Percentiles rank a stretch among this genome's conserved stretches.
Evolutionary conservation across 2,797 vertebrate species (phyloP).

Genomic region (Muraenolepis orangiensis): DNA sequence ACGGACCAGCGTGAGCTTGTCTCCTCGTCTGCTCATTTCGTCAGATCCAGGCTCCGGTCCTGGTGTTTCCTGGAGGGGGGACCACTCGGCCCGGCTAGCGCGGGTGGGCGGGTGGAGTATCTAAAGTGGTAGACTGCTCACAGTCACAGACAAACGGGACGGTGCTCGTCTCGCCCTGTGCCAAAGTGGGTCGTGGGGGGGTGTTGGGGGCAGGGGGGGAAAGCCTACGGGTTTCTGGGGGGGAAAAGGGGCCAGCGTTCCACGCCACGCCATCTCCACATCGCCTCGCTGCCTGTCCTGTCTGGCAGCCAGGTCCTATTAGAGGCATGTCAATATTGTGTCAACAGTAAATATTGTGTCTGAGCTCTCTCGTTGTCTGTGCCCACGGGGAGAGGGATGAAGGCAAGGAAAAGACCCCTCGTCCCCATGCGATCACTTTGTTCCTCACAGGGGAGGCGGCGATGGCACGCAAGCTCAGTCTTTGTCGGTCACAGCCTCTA

Average conservation of each 20-base stretch:
- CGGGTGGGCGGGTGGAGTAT: slow-evolving; percentile 49
- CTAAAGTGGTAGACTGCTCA: slow-evolving; percentile 62
- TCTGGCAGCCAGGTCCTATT: slow-evolving; percentile 52
- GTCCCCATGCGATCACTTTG: neutral
- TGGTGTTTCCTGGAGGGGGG: neutral
- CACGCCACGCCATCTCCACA: slow-evolving; percentile 52
- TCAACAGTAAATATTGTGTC: slow-evolving; percentile 55
- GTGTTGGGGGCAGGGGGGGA: neutral
- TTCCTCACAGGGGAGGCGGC: slow-evolving; percentile 8
- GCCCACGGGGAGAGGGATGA: slow-evolving; percentile 41
- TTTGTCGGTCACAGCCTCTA: neutral
- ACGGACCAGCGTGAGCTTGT: no score
- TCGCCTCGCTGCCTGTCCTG: slow-evolving; percentile 52
- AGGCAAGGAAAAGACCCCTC: neutral
- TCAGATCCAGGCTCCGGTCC: neutral
- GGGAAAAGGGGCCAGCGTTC: no score
- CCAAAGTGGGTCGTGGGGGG: slow-evolving; percentile 59
- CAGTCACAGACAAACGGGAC: slow-evolving; percentile 64
- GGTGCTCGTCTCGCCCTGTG: slow-evolving; percentile 54
- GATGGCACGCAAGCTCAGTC: slow-evolving; percentile 24
- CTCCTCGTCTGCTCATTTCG: neutral
- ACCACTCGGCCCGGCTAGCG: slow-evolving; percentile 27
- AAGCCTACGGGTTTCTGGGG: neutral
- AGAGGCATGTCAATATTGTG: slow-evolving; percentile 69
- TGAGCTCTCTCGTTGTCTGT: slow-evolving; percentile 34